Evolutionary conservation across 2,113 vertebrate species (phyloP).

Genomic region (Peucedramus taeniatus): DNA sequence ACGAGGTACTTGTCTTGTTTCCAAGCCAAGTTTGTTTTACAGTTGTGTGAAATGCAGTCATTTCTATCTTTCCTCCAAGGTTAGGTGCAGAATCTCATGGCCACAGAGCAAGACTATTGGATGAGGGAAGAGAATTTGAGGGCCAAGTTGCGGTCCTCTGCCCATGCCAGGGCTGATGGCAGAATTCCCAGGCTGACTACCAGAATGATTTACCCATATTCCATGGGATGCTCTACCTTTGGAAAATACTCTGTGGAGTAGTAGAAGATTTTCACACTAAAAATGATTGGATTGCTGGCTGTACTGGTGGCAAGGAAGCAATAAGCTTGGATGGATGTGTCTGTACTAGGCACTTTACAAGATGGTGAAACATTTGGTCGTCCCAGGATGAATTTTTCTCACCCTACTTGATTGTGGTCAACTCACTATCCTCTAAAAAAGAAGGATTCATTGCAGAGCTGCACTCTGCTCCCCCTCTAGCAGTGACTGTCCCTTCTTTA

Average conservation of each 20-base stretch:
- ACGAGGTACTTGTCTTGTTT: background rate
- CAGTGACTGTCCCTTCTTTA: background rate
- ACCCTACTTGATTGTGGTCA: background rate
- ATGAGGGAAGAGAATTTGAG: background rate
- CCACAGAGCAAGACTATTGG: background rate
- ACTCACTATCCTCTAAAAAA: fast-evolving
- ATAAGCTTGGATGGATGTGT: background rate
- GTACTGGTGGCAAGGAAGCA: background rate
- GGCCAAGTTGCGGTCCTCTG: background rate
- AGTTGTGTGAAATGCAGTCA: background rate
- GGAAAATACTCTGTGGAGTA: background rate
- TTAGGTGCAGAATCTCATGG: background rate
- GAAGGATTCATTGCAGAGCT: background rate
- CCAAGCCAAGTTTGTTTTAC: background rate
- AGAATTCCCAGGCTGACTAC: background rate
- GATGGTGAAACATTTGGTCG: background rate
- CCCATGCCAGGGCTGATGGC: background rate
- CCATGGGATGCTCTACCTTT: background rate
- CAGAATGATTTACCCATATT: fast-evolving
- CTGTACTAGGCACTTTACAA: background rate
- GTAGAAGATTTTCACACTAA: background rate
- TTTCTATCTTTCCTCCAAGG: background rate
- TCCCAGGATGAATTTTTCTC: background rate
- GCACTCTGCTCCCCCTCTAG: background rate
- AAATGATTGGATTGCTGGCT: background rate